These are phyloP conservation scores for Enteromius afrohamiltoni DNA, from an alignment of 2,797 vertebrate species.

Conservation along the genomic window DNA sequence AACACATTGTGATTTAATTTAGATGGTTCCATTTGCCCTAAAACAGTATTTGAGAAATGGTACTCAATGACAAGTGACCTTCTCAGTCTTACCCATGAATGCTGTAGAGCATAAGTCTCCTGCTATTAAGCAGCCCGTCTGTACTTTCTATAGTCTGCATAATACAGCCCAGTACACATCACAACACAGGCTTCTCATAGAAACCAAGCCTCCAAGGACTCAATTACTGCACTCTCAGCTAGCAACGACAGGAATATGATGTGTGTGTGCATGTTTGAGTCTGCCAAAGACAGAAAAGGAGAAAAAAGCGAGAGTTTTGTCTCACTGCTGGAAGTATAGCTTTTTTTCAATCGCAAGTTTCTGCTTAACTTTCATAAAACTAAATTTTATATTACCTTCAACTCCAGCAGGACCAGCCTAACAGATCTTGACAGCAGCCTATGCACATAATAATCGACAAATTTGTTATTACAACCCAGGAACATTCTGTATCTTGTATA, in stretches of 20 bases:
- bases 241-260: slow-evolving; percentile 41
- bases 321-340: slow-evolving; percentile 60
- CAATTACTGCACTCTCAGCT: slow-evolving; percentile 71
- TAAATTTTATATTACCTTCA: background rate
- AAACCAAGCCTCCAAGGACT: slow-evolving; percentile 76
- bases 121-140: slow-evolving; percentile 42
- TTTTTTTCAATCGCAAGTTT: slow-evolving; percentile 38
- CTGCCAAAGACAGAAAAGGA: slow-evolving; percentile 45
- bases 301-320: slow-evolving; percentile 61
- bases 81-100: slow-evolving; percentile 30
- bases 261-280: slow-evolving; percentile 26
- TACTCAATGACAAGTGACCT: slow-evolving; percentile 7
- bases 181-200: slow-evolving; percentile 73
- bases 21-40: background rate
- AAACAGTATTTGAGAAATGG: background rate
- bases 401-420: slow-evolving; percentile 58
- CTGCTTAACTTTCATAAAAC: slow-evolving; percentile 12
- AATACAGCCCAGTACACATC: slow-evolving; percentile 75
- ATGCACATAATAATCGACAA: slow-evolving; percentile 40
- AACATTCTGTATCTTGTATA: slow-evolving; percentile 64
- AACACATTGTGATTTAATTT: background rate
- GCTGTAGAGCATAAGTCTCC: slow-evolving; percentile 21
- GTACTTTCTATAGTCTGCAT: slow-evolving; percentile 61
- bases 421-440: slow-evolving; percentile 42
- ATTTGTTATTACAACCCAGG: slow-evolving; percentile 63